Conservation (phyloP, 2,113 vertebrate genomes). For the Mesitornis unicolor region DNA sequence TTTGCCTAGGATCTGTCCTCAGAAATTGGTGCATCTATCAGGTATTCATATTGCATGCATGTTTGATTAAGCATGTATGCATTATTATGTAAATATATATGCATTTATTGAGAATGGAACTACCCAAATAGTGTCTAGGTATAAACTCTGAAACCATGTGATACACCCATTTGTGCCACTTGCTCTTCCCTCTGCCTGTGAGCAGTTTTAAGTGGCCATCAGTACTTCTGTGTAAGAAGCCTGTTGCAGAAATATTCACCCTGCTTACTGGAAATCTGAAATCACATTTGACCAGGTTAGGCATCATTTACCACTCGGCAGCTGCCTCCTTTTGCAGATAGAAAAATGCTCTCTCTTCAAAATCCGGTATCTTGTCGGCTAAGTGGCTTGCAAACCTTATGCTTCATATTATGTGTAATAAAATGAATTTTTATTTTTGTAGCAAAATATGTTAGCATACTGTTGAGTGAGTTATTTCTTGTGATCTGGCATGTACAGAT, state of each 20-base stretch:
- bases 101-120: not conserved
- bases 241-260: not conserved
- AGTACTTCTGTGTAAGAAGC: not conserved
- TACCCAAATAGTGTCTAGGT: not conserved
- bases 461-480: not conserved
- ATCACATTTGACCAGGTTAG: not conserved
- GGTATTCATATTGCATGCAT: not conserved
- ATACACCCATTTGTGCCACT: not conserved
- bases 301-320: not conserved
- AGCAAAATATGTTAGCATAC: not conserved
- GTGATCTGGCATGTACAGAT: not conserved
- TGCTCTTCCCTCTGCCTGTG: not conserved
- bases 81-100: not conserved
- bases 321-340: not conserved
- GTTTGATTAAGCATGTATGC: not conserved
- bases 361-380: not conserved
- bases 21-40: not conserved
- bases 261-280: not conserved
- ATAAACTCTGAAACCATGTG: not conserved
- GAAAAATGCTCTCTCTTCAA: not conserved
- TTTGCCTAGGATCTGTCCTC: not conserved
- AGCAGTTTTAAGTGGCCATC: not conserved
- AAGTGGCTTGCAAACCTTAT: not conserved
- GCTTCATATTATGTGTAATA: not conserved
- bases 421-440: not conserved